Conservation (phyloP, 2,113 vertebrate species). For the Australoheros scitulus region DNA sequence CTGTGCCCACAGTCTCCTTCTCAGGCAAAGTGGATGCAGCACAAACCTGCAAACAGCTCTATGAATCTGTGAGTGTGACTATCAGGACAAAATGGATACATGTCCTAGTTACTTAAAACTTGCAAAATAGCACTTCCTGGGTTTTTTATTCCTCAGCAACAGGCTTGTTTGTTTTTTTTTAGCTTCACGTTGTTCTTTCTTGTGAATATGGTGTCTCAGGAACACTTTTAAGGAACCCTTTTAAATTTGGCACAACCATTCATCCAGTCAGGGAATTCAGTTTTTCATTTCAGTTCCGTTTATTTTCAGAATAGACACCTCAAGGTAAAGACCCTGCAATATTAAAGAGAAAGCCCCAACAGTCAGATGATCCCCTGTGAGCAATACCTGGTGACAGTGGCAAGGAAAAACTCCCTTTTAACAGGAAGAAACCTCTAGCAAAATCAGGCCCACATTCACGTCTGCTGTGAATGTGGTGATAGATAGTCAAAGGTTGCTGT, state of each 20-base stretch:
- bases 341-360: too few species aligned
- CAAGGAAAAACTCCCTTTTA: not conserved
- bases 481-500: not conserved
- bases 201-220: not conserved
- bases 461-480: not conserved
- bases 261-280: not conserved
- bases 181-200: too few species aligned
- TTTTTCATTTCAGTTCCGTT: not conserved
- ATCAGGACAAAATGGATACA: not conserved
- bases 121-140: too few species aligned
- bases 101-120: too few species aligned
- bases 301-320: too few species aligned
- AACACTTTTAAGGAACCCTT: not conserved
- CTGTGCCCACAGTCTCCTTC: conserved; percentile 95
- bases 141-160: not conserved
- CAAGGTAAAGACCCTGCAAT: too few species aligned
- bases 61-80: conserved; percentile 88
- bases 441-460: too few species aligned
- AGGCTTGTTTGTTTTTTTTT: too few species aligned
- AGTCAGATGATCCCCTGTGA: not conserved
- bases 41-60: conserved; percentile 94
- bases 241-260: not conserved
- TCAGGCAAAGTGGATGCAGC: conserved; percentile 90
- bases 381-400: not conserved
- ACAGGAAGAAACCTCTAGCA: too few species aligned